Evolutionary conservation across 1,140 invertebrate genomes (phyloP).

Genomic region (Apis dorsata): DNA sequence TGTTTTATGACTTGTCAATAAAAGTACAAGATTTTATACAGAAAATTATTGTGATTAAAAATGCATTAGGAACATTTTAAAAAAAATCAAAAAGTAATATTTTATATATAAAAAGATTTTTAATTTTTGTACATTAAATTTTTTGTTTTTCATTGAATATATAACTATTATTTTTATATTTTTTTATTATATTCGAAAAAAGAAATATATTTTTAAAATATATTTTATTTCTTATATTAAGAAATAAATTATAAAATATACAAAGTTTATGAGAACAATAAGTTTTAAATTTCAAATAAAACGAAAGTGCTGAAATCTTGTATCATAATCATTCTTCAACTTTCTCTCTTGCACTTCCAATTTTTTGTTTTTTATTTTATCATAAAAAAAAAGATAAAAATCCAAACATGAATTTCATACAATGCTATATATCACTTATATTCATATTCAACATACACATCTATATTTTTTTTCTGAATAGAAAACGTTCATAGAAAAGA

Average conservation of each 20-base stretch:
- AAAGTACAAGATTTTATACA: constrained; percentile 34
- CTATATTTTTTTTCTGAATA: constrained; percentile 31
- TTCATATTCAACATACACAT: neutral
- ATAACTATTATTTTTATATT: neutral
- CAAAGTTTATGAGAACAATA: neutral
- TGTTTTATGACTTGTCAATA: constrained; percentile 10
- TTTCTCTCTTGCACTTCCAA: constrained; percentile 34
- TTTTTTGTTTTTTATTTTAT: neutral
- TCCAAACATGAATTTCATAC: neutral
- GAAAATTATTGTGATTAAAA: neutral
- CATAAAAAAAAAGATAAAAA: neutral
- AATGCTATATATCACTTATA: neutral
- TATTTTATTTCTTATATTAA: neutral
- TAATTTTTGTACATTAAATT: neutral
- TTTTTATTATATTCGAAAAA: neutral
- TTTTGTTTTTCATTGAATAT: neutral
- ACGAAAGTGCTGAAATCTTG: constrained; percentile 10
- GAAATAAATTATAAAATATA: neutral
- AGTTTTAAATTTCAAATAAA: constrained; percentile 17
- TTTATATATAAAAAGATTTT: neutral
- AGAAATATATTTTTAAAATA: neutral
- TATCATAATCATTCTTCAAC: constrained; percentile 33
- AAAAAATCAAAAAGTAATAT: neutral
- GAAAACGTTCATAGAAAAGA: constrained; percentile 42
- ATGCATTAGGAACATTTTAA: too few relatives aligned